Evolutionary conservation across 2,888 invertebrate species (phyloP).

Genomic region (Peribatodes rhomboidaria): DNA sequence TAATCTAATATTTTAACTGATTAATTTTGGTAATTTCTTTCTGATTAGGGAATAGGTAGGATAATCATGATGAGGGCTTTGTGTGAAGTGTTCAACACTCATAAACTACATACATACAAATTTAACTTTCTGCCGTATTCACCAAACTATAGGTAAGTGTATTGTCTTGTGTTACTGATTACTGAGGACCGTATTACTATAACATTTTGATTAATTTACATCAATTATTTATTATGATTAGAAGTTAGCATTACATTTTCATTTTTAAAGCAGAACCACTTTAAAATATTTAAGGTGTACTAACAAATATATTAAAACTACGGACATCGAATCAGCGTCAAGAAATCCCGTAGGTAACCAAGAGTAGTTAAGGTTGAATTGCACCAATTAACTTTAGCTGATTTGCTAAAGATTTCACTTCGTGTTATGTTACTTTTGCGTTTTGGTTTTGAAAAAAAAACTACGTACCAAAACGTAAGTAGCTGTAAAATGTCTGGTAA

Average conservation of each 20-base stretch:
- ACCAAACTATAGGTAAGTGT: constrained; percentile 84
- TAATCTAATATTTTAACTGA: background rate
- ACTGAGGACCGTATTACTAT: constrained; percentile 72
- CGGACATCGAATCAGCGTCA: background rate
- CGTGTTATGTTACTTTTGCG: too few relatives aligned
- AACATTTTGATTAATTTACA: constrained; percentile 65
- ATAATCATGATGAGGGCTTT: constrained; percentile 6
- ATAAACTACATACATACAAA: constrained; percentile 64
- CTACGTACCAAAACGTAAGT: too few relatives aligned
- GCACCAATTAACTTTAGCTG: too few relatives aligned
- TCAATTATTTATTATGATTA: constrained; percentile 51
- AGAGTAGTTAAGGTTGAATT: too few relatives aligned
- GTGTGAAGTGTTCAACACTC: constrained; percentile 67
- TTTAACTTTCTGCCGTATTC: constrained; percentile 83
- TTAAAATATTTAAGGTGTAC: background rate
- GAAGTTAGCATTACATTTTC: constrained; percentile 14
- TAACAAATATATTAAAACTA: background rate
- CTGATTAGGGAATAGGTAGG: background rate
- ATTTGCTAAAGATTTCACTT: too few relatives aligned
- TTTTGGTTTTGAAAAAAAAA: too few relatives aligned
- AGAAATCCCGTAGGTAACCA: too few relatives aligned
- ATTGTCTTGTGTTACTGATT: constrained; percentile 83
- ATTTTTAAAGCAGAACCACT: constrained; percentile 6
- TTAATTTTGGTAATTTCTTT: background rate
- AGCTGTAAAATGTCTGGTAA: too few relatives aligned